A percentile compares a stretch with the other conserved stretches of the same genome.
phyloP scores from a whole-genome alignment of 2,888 invertebrate species.

The Pseudococcus viburni region DNA sequence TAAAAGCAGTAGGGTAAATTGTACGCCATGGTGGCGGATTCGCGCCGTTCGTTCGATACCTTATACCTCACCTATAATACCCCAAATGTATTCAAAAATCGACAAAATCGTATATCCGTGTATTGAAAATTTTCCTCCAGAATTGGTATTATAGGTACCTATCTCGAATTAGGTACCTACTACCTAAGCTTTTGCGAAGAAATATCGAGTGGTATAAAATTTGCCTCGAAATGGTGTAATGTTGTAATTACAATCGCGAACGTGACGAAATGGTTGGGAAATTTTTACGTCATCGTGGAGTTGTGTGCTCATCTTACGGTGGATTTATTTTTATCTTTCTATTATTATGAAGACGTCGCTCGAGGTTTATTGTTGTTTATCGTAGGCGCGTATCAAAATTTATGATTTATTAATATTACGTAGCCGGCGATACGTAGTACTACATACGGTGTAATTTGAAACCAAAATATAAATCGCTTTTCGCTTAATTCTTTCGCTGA shows the following conservation, averaged over 20 bases:
- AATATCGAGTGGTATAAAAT: neutral
- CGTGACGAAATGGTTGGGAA: neutral
- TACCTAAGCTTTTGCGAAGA: neutral
- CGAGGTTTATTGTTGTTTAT: constrained; percentile 36
- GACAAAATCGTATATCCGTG: neutral
- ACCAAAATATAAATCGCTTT: constrained; percentile 65
- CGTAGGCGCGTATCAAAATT: constrained; percentile 51
- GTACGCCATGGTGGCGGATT: neutral
- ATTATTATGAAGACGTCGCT: neutral
- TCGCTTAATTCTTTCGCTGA: constrained; percentile 60
- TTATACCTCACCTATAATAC: neutral
- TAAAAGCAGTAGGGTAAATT: constrained; percentile 34
- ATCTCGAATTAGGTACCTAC: too few relatives aligned
- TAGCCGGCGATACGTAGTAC: too few relatives aligned
- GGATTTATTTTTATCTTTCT: neutral
- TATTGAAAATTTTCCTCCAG: neutral
- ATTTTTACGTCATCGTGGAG: neutral
- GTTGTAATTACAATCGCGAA: neutral
- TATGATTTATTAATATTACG: constrained; percentile 59
- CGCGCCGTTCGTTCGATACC: neutral
- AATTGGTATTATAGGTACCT: too few relatives aligned
- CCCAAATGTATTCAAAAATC: constrained; percentile 44
- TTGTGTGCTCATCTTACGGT: neutral
- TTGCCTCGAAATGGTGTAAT: neutral
- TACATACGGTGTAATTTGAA: constrained; percentile 58